These are phyloP conservation scores for Protonibea diacanthus DNA, from an alignment of 2,797 vertebrate species.

Conservation along the genomic window DNA sequence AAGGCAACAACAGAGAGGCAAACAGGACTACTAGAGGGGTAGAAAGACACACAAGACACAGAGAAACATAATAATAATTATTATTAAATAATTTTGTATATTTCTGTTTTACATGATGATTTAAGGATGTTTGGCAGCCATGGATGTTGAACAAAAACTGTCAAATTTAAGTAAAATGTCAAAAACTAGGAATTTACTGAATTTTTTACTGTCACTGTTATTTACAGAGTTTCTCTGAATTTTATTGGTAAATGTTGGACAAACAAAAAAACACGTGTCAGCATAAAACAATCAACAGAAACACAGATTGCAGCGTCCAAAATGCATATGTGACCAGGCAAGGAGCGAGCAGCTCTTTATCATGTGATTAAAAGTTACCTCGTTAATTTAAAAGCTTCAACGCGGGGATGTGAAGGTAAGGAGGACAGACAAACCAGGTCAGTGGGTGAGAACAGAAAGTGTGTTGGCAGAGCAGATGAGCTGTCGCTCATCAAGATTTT, in stretches of 20 bases:
- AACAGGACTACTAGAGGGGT: neutral
- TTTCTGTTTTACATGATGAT: neutral
- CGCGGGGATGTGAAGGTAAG: neutral
- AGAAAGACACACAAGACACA: neutral
- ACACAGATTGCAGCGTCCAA: neutral
- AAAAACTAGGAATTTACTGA: no score
- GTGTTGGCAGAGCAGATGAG: neutral
- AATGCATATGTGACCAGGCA: neutral
- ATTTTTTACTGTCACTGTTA: no score
- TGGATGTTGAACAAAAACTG: no score
- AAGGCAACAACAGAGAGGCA: neutral
- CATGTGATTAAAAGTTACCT: neutral
- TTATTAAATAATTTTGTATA: neutral
- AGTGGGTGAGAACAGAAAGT: neutral
- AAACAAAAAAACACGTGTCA: no score
- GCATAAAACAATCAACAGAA: neutral
- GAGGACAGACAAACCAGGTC: constrained; percentile 17
- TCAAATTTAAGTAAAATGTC: no score
- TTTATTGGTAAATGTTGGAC: no score
- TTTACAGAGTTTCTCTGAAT: no score
- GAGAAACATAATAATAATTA: no score
- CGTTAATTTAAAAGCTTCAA: neutral
- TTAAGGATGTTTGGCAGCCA: no score
- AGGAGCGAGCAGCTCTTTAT: neutral
- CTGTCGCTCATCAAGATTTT: neutral